phyloP scores from a whole-genome alignment of 2,888 invertebrate genomes.

The Meta bourneti region DNA sequence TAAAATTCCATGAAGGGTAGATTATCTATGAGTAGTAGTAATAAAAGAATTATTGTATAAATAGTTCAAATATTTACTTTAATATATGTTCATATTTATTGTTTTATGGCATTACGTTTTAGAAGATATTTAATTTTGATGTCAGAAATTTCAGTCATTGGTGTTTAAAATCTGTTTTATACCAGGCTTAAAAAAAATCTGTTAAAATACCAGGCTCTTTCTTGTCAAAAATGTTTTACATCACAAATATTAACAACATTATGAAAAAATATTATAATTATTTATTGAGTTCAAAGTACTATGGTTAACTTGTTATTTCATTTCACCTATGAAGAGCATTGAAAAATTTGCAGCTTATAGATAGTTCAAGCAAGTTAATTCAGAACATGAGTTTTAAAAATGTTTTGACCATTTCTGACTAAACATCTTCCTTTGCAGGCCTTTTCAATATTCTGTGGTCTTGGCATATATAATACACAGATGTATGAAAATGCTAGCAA shows the following conservation, averaged over 20 bases:
- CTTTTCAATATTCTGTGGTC: conserved; percentile 97
- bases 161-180: too few relatives aligned
- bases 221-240: too few relatives aligned
- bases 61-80: too few relatives aligned
- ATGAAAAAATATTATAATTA: too few relatives aligned
- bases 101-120: background rate
- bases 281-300: too few relatives aligned
- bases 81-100: background rate
- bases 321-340: too few relatives aligned
- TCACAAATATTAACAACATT: too few relatives aligned
- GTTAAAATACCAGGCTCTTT: too few relatives aligned
- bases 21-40: background rate
- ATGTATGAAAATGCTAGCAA: conserved; percentile 94
- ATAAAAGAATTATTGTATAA: too few relatives aligned
- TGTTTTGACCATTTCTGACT: background rate
- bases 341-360: background rate
- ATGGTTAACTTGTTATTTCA: background rate
- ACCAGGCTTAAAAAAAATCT: too few relatives aligned
- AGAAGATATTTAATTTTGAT: background rate
- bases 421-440: conserved; percentile 82
- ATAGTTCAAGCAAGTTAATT: background rate
- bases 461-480: conserved; percentile 97
- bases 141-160: too few relatives aligned
- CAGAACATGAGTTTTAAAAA: background rate
- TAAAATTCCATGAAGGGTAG: background rate